Conservation (phyloP, 1,140 invertebrate genomes). For the Lamellibrachia luymesi region DNA sequence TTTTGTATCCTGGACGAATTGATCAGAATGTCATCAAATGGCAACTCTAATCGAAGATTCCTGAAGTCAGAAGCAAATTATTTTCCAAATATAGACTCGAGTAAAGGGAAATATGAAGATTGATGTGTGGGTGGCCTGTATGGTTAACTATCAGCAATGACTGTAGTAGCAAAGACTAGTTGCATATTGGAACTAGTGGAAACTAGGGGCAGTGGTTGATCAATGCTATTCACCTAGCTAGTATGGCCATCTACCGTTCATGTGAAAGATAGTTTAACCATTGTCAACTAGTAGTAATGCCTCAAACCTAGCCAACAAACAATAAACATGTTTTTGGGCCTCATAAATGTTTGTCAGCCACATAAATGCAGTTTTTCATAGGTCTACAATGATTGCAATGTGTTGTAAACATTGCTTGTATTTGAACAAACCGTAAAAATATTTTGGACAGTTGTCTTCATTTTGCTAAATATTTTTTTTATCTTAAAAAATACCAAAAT, state of each 20-base stretch:
- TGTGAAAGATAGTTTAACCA: too few species aligned
- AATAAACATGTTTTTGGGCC: too few species aligned
- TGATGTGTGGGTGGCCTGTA: not conserved
- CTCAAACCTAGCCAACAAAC: too few species aligned
- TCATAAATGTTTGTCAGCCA: too few species aligned
- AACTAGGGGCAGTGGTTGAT: not conserved
- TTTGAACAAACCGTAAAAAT: too few species aligned
- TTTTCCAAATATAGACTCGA: not conserved
- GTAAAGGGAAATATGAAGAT: not conserved
- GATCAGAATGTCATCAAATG: not conserved
- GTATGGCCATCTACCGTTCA: not conserved
- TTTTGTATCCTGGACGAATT: not conserved
- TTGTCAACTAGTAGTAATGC: too few species aligned
- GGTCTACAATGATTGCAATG: too few species aligned
- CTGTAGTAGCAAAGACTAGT: not conserved
- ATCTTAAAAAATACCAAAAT: too few species aligned
- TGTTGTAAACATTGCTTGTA: too few species aligned
- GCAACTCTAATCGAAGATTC: not conserved
- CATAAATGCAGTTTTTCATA: too few species aligned
- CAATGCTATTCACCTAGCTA: not conserved
- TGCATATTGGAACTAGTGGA: not conserved
- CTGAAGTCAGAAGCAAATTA: not conserved
- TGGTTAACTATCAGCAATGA: not conserved
- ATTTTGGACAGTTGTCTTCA: too few species aligned
- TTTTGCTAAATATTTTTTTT: too few species aligned